Conservation (phyloP, 2,888 invertebrate genomes). For the Nysson spinosus region DNA sequence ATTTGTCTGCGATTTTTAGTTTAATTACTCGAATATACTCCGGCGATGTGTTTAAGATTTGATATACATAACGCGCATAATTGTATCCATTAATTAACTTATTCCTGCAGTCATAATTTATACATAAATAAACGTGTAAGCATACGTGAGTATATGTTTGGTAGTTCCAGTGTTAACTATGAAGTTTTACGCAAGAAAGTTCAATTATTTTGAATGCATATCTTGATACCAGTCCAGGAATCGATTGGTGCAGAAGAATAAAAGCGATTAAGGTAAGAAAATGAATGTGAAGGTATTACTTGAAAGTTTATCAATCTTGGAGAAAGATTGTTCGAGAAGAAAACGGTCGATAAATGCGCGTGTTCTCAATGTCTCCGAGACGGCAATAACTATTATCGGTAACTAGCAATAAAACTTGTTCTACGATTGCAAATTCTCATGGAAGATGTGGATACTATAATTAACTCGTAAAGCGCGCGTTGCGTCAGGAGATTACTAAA, state of each 20-base stretch:
- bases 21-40: too few species aligned
- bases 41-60: too few species aligned
- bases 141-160: not conserved
- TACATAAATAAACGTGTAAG: not conserved
- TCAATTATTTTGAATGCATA: not conserved
- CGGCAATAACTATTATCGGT: constrained; percentile 44
- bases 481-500: constrained; percentile 58
- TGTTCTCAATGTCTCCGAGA: constrained; percentile 35
- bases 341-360: constrained; percentile 26
- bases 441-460: constrained; percentile 59
- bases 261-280: constrained; percentile 32
- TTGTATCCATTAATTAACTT: too few species aligned
- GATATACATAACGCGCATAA: too few species aligned
- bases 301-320: too few species aligned
- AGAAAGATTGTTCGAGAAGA: constrained; percentile 13
- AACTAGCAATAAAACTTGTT: constrained; percentile 44
- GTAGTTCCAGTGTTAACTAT: not conserved
- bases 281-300: not conserved
- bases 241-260: constrained; percentile 20
- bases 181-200: not conserved
- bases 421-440: constrained; percentile 28
- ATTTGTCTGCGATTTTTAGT: too few species aligned
- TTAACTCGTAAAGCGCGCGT: constrained; percentile 50
- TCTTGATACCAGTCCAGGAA: not conserved
- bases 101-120: too few species aligned